Conservation (phyloP, 1,140 invertebrate genomes). For the Chironomus tepperi region DNA sequence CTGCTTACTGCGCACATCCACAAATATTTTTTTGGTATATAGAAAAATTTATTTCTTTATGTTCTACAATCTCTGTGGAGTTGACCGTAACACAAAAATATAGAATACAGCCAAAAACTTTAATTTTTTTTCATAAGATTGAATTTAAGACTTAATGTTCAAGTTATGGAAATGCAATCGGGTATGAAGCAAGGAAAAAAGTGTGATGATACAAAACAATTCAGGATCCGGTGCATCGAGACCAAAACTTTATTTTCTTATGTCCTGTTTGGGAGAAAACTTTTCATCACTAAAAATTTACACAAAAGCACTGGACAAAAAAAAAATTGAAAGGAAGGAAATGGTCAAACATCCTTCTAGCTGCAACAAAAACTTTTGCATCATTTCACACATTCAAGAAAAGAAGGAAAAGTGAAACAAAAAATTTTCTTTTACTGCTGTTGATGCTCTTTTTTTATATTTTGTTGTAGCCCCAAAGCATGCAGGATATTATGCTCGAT, state of each 20-base stretch:
- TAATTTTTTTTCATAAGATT: not conserved
- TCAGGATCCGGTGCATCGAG: constrained; percentile 3
- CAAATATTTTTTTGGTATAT: not conserved
- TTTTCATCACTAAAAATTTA: not conserved
- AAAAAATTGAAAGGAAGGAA: constrained; percentile 6
- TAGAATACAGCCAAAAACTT: not conserved
- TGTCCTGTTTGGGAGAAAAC: not conserved
- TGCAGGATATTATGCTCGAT: constrained; percentile 19
- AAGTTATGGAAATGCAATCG: not conserved
- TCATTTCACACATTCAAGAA: constrained; percentile 7
- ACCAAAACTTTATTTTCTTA: not conserved
- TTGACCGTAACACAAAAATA: not conserved
- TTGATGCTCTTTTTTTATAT: too few relatives aligned
- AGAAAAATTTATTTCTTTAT: not conserved
- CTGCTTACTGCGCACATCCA: not conserved
- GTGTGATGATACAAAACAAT: constrained; percentile 1
- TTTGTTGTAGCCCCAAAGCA: not conserved
- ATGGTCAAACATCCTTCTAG: constrained; percentile 16
- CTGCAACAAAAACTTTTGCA: constrained; percentile 3
- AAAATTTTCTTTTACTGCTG: not conserved
- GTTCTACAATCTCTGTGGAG: not conserved
- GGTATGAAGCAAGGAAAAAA: not conserved
- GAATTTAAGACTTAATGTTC: not conserved
- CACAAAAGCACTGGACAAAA: not conserved
- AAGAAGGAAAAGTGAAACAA: constrained; percentile 10